Percentiles rank a stretch among this genome's conserved stretches.
Conservation (phyloP, 2,888 invertebrate genomes). For the Melanchra persicariae region DNA sequence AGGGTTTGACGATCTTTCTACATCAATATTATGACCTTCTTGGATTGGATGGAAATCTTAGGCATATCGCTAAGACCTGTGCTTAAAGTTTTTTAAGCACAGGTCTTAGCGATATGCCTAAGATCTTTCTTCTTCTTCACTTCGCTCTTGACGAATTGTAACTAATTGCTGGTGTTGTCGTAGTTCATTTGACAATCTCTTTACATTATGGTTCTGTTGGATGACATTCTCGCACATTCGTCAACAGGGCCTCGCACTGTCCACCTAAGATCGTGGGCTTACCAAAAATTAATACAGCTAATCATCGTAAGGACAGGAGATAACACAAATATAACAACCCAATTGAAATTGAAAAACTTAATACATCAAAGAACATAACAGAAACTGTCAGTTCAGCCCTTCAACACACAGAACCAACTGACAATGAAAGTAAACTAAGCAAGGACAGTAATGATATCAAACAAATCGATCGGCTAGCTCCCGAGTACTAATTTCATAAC, state of each 20-base stretch:
- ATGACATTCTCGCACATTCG: too few relatives aligned
- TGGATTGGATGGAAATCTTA: too few relatives aligned
- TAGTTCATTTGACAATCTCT: too few relatives aligned
- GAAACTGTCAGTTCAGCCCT: slow-evolving; percentile 12
- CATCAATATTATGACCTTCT: background rate
- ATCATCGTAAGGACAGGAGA: background rate
- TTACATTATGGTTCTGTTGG: too few relatives aligned
- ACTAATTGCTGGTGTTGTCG: too few relatives aligned
- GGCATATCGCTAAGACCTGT: too few relatives aligned
- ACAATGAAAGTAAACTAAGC: slow-evolving; percentile 59
- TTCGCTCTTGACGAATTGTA: too few relatives aligned
- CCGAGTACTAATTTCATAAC: slow-evolving; percentile 70
- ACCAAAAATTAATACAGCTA: background rate
- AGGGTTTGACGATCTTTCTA: background rate
- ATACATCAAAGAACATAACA: background rate
- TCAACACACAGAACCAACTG: slow-evolving; percentile 16
- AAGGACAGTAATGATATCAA: slow-evolving; percentile 63
- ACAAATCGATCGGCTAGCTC: slow-evolving; percentile 43
- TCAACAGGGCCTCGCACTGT: too few relatives aligned
- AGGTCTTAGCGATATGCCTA: background rate
- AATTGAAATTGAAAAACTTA: background rate
- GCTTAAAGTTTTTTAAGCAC: background rate
- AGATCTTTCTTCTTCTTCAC: too few relatives aligned
- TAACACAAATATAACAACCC: background rate
- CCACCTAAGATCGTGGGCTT: background rate